phyloP scores from a whole-genome alignment of 2,888 invertebrate genomes.

The Apamea crenata region DNA sequence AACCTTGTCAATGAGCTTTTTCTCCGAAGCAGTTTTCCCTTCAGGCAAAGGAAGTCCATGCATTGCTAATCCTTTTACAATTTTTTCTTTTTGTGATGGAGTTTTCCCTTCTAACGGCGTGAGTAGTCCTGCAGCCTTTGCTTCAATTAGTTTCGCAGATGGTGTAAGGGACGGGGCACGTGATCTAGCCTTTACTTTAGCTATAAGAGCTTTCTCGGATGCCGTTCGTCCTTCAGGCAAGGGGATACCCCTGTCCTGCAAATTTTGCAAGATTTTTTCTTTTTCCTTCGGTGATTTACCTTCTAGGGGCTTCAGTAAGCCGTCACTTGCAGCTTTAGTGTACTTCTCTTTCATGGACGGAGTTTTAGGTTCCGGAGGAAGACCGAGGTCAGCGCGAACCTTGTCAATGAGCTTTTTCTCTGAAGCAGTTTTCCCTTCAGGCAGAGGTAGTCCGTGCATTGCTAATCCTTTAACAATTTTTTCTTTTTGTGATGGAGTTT shows the following conservation, averaged over 20 bases:
- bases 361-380: neutral
- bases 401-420: conserved; percentile 13
- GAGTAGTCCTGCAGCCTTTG: neutral
- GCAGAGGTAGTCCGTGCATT: conserved; percentile 32
- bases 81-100: neutral
- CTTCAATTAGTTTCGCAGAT: conserved; percentile 6
- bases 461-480: conserved; percentile 39
- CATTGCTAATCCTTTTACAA: neutral
- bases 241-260: neutral
- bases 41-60: neutral
- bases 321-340: neutral
- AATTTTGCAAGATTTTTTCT: neutral
- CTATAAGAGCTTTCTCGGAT: neutral
- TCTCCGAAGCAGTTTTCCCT: neutral
- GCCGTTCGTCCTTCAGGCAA: neutral
- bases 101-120: neutral
- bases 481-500: conserved; percentile 45
- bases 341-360: neutral
- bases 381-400: neutral
- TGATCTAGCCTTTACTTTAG: neutral
- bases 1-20: neutral
- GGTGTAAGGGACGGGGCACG: neutral
- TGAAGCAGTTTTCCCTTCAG: conserved; percentile 42
- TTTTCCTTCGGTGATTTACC: neutral
- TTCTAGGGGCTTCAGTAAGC: neutral